phyloP scores from a whole-genome alignment of 2,113 vertebrate species.

The Spilogale gracilis region DNA sequence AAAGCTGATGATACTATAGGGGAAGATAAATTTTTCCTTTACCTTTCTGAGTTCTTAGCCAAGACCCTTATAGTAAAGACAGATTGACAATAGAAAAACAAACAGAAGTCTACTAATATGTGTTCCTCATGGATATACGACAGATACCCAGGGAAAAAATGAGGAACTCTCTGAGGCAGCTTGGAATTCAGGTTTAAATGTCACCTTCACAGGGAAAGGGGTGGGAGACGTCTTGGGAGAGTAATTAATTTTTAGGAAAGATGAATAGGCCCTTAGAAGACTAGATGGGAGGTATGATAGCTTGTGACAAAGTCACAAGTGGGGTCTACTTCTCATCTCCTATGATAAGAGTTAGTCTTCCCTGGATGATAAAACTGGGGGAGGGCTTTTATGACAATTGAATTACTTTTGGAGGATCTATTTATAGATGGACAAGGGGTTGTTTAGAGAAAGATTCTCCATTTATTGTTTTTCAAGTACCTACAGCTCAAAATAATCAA shows the following conservation, averaged over 20 bases:
- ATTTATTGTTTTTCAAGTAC: not conserved
- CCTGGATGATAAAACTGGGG: not conserved
- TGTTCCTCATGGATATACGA: not conserved
- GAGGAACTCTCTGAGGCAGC: not conserved
- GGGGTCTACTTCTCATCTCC: not conserved
- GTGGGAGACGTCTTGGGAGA: not conserved
- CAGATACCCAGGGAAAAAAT: not conserved
- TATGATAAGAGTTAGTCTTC: not conserved
- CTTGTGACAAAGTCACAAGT: not conserved
- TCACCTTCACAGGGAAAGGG: not conserved
- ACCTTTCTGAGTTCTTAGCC: not conserved
- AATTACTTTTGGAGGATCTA: not conserved
- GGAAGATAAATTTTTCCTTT: not conserved
- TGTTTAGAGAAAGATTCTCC: not conserved
- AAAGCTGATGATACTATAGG: slow-evolving; percentile 5
- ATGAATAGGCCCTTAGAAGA: not conserved
- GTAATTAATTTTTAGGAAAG: not conserved
- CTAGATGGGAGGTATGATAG: not conserved
- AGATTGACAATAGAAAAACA: not conserved
- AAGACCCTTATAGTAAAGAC: not conserved
- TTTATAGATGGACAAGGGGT: not conserved
- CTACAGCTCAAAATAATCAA: not conserved
- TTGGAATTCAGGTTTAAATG: not conserved
- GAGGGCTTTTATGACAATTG: not conserved
- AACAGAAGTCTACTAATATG: not conserved